Evolutionary conservation across 2,113 vertebrate genomes (phyloP).

Genomic region (Zingel zingel): DNA sequence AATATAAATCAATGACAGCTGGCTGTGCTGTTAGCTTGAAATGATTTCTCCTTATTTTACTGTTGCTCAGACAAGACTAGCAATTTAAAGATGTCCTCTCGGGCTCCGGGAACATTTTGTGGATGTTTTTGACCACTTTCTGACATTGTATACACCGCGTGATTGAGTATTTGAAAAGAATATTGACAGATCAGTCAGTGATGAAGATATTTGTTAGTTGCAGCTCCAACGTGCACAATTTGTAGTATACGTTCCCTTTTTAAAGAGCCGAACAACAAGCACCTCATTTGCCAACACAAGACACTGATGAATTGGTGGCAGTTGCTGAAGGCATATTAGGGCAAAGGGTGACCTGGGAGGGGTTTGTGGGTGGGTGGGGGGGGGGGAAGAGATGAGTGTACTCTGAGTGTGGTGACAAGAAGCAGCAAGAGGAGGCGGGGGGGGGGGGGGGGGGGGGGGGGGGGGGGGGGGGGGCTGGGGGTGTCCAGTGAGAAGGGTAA

Average conservation of each 20-base stretch:
- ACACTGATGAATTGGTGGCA: conserved; percentile 84
- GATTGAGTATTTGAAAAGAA: neutral
- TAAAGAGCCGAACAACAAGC: conserved; percentile 39
- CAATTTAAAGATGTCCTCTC: neutral
- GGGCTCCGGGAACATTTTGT: neutral
- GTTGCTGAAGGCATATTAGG: conserved; percentile 86
- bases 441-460: conserved; percentile 29
- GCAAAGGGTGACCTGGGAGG: conserved; percentile 80
- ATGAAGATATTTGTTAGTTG: neutral
- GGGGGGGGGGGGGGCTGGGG: conserved; percentile 28
- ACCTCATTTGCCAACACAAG: conserved; percentile 53
- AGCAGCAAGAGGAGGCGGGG: conserved; percentile 24
- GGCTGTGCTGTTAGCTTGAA: neutral
- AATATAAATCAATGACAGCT: neutral
- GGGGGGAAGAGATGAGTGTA: conserved; percentile 11
- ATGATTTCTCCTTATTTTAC: neutral
- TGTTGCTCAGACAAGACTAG: no score
- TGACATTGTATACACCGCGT: neutral
- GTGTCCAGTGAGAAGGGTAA: conserved; percentile 55
- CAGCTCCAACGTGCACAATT: neutral
- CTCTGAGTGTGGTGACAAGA: conserved; percentile 31
- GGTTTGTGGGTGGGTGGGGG: conserved; percentile 21
- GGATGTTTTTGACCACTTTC: neutral
- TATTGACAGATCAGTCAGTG: neutral
- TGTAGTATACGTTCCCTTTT: neutral